Base-by-base conservation (phyloP, 2,888 invertebrate species). In the Hirtodrosophila alboralis region DNA sequence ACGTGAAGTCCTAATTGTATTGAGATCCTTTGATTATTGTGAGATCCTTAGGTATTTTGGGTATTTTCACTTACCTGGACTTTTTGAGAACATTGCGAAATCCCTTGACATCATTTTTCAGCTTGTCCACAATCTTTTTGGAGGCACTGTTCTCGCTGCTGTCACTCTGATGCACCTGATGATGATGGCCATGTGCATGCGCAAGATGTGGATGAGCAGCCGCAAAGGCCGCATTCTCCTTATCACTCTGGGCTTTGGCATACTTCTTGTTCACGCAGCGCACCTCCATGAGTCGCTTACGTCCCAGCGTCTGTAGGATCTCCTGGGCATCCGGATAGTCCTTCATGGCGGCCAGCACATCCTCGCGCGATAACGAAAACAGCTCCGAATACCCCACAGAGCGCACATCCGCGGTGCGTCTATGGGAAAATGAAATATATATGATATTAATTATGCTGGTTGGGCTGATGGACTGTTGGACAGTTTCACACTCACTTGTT, bases 321-420 rank as follows among this genome's bases (percentile, higher is more conserved):
- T 97, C 96, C 90, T 98, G 97, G 0, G 98, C 98, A 90, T 98
- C 98, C 0, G 98, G 98, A 86, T 98, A 98, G 89, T 98, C 98
- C 89, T 98, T 98, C 95, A 98, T 97, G 0, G 98, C 98, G 0
- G 95, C 95, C 21, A 98, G 91, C 0, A 98, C 98, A 87, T 98
- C 98, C 91, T 98, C 98, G 3, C 98, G 93, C 0, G 98, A 98
- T 14, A 98, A 91, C 21, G 97, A 97, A 90, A 98, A 98, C 14
- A 98, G 91, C 90, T 98, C 98, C 0, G 98, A 97, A 87, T 98
- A 98, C 0, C 98, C 98, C 1, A 98, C 98, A 0, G 98, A 98
- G 51, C 97, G 93, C 2, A 98, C 98, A 89, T 98, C 98, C 4
- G 98, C 98, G 63, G 98, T 98, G 70, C 98, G 95, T 87, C 98